A percentile compares a stretch with the other conserved stretches of the same genome.
These are phyloP conservation scores for Myotis myotis DNA, from an alignment of 2,797 vertebrate genomes.

Conservation along the genomic window DNA sequence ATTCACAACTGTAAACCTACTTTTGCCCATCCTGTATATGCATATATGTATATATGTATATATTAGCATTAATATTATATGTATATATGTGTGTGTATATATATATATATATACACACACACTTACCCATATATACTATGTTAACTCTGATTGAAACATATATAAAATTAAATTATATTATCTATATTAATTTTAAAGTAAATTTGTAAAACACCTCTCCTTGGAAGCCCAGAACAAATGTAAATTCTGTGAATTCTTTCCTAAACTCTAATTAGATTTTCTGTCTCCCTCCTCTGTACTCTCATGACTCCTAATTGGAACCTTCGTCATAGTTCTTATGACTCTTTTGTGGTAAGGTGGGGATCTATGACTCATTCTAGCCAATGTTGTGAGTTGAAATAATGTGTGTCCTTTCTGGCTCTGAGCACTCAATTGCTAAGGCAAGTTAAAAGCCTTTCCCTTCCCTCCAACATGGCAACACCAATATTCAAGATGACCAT, in stretches of 20 bases:
- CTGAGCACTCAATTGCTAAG: background rate
- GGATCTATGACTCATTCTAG: background rate
- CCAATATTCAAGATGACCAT: background rate
- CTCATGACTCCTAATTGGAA: background rate
- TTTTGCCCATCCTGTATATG: background rate
- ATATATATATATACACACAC: background rate
- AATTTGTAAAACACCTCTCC: background rate
- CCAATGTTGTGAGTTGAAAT: background rate
- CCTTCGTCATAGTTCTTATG: background rate
- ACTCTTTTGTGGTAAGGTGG: background rate
- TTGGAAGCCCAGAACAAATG: background rate
- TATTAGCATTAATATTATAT: background rate
- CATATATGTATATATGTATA: background rate
- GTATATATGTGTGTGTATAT: background rate
- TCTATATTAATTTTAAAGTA: background rate
- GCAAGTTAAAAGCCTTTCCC: background rate
- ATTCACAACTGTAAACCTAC: background rate
- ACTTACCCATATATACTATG: background rate
- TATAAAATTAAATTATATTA: background rate
- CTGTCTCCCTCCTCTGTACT: background rate
- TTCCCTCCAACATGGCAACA: background rate
- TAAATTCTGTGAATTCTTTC: background rate
- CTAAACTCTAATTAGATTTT: background rate
- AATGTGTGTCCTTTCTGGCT: background rate
- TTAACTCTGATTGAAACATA: background rate